phyloP scores from a whole-genome alignment of 53 echinoderm and acorn worm genomes.

The Actinopyga echinites region DNA sequence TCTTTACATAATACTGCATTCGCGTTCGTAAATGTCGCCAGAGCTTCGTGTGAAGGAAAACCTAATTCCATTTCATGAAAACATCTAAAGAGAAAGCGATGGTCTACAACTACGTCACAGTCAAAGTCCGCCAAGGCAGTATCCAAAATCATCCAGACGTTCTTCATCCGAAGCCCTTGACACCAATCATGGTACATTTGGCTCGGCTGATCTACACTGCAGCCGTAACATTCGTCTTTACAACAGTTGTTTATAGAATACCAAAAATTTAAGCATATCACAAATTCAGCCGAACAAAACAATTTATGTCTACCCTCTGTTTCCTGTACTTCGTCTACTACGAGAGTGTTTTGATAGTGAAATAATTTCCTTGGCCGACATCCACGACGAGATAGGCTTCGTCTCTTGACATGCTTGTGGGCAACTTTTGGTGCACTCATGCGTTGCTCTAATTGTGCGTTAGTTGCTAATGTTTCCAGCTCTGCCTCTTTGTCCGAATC shows the following conservation, averaged over 20 bases:
- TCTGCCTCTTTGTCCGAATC: constrained; percentile 4
- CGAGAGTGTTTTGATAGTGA: background rate
- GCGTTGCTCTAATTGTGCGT: background rate
- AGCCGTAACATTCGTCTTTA: background rate
- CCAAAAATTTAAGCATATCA: background rate
- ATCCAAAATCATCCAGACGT: constrained; percentile 11
- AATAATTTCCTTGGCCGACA: background rate
- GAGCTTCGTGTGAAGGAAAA: background rate
- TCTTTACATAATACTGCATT: too few species aligned
- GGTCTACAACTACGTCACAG: background rate
- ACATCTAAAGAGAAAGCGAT: background rate
- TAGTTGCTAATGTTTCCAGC: background rate
- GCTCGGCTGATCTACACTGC: background rate
- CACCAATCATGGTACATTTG: constrained; percentile 9
- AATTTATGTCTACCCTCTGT: background rate
- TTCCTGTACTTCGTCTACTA: background rate
- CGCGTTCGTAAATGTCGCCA: too few species aligned
- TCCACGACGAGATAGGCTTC: background rate
- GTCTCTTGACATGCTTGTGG: background rate
- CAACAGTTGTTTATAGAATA: background rate
- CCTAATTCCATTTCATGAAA: background rate
- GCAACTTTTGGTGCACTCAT: background rate
- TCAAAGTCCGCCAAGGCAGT: background rate
- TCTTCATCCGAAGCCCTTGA: background rate
- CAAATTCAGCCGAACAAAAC: background rate